These are phyloP conservation scores for Anniella stebbinsi DNA, from an alignment of 2,797 vertebrate genomes.

Conservation along the genomic window DNA sequence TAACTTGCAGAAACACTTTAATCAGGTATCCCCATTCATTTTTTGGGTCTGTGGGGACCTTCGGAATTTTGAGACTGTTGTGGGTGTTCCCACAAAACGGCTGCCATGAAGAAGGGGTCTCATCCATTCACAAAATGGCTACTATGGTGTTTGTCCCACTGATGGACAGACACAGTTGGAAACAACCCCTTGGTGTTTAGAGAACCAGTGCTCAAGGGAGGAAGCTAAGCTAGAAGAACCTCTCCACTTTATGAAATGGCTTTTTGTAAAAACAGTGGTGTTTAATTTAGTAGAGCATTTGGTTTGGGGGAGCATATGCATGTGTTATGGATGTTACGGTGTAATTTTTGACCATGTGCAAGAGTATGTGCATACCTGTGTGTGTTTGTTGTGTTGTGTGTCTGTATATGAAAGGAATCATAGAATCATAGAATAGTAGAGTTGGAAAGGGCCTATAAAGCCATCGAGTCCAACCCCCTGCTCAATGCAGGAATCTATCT, in stretches of 20 bases:
- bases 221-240: not conserved
- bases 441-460: no score
- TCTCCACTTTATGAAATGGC: not conserved
- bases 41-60: no score
- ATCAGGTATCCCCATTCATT: not conserved
- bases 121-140: no score
- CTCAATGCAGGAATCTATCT: no score
- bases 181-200: not conserved
- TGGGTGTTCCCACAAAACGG: no score
- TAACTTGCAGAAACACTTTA: not conserved
- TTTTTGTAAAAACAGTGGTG: not conserved
- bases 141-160: no score
- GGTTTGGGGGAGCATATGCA: not conserved
- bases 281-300: not conserved
- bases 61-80: no score
- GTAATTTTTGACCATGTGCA: not conserved
- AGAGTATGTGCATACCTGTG: not conserved
- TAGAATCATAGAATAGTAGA: no score
- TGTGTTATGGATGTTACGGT: not conserved
- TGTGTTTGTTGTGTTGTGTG: not conserved
- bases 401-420: not conserved
- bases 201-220: no score
- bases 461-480: no score
- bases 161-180: no score
- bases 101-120: no score